Evolutionary conservation across 2,113 vertebrate genomes (phyloP).

Genomic region (Elephantulus edwardii): DNA sequence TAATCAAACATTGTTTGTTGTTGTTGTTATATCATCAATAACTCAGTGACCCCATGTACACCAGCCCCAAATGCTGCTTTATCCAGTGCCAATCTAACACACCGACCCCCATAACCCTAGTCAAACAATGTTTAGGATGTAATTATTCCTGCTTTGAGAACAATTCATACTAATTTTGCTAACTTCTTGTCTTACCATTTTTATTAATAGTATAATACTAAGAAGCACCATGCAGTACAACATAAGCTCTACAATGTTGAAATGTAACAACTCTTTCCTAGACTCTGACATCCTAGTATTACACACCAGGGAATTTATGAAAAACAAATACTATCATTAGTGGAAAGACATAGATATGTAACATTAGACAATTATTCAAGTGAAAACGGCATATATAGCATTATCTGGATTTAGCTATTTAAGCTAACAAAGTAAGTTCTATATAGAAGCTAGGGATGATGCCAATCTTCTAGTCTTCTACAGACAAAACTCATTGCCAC

Average conservation of each 20-base stretch:
- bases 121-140: too few relatives aligned
- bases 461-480: not conserved
- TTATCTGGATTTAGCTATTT: not conserved
- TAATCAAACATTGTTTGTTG: not conserved
- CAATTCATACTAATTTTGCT: not conserved
- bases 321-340: constrained; percentile 21
- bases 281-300: not conserved
- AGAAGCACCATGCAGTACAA: not conserved
- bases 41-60: too few relatives aligned
- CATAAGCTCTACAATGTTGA: not conserved
- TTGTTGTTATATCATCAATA: not conserved
- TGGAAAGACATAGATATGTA: constrained; percentile 16
- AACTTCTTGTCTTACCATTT: not conserved
- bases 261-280: not conserved
- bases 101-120: too few relatives aligned
- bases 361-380: not conserved
- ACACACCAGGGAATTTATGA: not conserved
- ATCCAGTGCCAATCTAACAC: too few relatives aligned
- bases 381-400: not conserved
- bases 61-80: too few relatives aligned
- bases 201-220: not conserved
- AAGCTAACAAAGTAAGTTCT: not conserved
- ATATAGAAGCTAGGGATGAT: not conserved
- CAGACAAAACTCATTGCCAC: not conserved
- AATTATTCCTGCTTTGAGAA: constrained; percentile 4